Percentiles rank a stretch among this genome's conserved stretches.
Conservation (phyloP, 2,113 vertebrate species). For the Hippolais icterina region DNA sequence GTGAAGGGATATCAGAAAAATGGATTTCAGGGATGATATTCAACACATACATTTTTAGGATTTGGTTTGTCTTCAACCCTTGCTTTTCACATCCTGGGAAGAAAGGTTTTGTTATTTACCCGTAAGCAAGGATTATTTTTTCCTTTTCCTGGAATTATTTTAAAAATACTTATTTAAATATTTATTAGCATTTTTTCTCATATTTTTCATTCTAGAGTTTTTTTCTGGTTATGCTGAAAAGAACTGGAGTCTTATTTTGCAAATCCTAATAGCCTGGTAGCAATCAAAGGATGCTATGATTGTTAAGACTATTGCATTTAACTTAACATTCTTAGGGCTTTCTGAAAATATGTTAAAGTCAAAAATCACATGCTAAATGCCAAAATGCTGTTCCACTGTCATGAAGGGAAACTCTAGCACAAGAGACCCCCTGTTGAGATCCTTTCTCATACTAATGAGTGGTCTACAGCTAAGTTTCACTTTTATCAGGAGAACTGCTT, state of each 20-base stretch:
- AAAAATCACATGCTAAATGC: neutral
- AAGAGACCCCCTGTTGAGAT: neutral
- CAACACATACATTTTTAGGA: neutral
- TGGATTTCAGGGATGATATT: neutral
- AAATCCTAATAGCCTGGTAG: neutral
- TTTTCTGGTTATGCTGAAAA: neutral
- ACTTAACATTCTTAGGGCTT: neutral
- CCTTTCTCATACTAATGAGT: neutral
- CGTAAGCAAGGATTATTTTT: neutral
- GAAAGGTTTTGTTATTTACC: neutral
- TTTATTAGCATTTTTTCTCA: neutral
- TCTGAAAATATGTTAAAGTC: neutral
- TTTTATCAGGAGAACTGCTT: neutral
- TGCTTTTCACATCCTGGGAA: neutral
- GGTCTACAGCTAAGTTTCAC: neutral
- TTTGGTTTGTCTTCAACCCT: neutral
- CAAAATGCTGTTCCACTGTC: neutral
- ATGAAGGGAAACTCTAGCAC: neutral
- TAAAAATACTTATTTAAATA: neutral
- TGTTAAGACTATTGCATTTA: neutral
- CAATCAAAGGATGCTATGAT: neutral
- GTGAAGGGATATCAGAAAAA: neutral
- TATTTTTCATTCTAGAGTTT: neutral
- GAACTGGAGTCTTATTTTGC: neutral
- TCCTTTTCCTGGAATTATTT: neutral